Percentiles rank a stretch among this genome's conserved stretches.
phyloP scores from a whole-genome alignment of 2,113 vertebrate genomes.

The Crotalus horridus region DNA sequence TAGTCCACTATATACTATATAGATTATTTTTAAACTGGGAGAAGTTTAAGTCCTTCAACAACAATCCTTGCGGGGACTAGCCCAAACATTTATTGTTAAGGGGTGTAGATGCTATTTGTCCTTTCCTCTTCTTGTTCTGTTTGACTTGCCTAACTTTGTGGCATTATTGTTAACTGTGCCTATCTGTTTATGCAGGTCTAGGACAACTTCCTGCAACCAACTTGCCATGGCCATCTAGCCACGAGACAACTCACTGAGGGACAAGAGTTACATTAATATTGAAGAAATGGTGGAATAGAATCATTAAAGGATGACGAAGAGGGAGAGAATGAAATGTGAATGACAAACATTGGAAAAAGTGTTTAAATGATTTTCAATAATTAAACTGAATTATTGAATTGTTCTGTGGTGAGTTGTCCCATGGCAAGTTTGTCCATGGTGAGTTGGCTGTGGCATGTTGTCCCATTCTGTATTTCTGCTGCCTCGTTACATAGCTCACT shows the following conservation, averaged over 20 bases:
- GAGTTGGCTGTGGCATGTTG: background rate
- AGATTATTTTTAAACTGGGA: background rate
- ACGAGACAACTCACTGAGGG: background rate
- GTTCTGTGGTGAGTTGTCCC: background rate
- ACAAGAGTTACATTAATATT: background rate
- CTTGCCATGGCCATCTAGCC: background rate
- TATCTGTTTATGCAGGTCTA: background rate
- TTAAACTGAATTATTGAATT: background rate
- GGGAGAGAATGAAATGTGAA: background rate
- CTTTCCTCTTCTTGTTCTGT: background rate
- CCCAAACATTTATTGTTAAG: background rate
- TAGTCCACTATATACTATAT: too few relatives aligned
- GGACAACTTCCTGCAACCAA: background rate
- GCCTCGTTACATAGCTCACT: background rate
- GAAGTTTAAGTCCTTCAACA: background rate
- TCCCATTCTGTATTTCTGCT: background rate
- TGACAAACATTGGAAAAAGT: background rate
- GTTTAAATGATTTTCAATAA: background rate
- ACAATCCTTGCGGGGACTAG: background rate
- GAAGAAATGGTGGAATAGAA: background rate
- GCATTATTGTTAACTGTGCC: background rate
- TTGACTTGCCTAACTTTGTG: background rate
- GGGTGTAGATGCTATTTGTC: background rate
- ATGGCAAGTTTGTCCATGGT: background rate
- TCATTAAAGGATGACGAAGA: background rate